A percentile compares a stretch with the other conserved stretches of the same genome.
Conservation (phyloP, 2,888 invertebrate genomes). For the Leptopilina syphax region DNA sequence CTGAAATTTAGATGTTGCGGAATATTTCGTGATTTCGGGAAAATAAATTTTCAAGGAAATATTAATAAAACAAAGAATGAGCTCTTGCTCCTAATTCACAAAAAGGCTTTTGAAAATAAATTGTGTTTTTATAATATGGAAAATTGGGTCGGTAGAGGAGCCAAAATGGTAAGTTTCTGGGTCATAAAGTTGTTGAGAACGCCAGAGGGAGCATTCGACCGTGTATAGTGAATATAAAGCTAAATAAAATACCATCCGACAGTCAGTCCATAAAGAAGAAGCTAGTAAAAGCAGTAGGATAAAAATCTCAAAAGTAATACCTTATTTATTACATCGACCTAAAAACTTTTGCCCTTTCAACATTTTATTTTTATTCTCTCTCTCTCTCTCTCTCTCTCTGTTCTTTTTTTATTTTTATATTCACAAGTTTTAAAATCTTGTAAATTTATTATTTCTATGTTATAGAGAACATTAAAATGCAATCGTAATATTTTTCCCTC, state of each 20-base stretch:
- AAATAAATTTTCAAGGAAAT: not conserved
- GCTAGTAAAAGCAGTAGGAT: constrained; percentile 51
- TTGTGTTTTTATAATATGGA: constrained; percentile 51
- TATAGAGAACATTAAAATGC: not conserved
- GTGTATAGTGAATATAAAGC: constrained; percentile 50
- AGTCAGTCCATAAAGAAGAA: constrained; percentile 60
- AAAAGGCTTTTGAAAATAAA: not conserved
- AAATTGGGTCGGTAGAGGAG: constrained; percentile 57
- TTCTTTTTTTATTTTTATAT: no score
- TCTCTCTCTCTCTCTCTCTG: no score
- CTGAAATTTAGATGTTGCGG: no score
- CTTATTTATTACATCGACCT: constrained; percentile 41
- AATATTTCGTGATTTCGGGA: no score
- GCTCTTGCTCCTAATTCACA: not conserved
- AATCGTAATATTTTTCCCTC: not conserved
- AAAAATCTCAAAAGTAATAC: constrained; percentile 50
- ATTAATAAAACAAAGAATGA: not conserved
- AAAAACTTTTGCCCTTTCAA: not conserved
- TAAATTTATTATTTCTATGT: no score
- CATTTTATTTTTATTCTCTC: no score
- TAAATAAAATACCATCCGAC: constrained; percentile 51
- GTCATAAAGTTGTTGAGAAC: constrained; percentile 58
- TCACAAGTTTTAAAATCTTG: no score
- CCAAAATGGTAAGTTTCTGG: constrained; percentile 52
- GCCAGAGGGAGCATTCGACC: constrained; percentile 50